Evolutionary conservation across 2,113 vertebrate species (phyloP).

Genomic region (Psettodes erumei): DNA sequence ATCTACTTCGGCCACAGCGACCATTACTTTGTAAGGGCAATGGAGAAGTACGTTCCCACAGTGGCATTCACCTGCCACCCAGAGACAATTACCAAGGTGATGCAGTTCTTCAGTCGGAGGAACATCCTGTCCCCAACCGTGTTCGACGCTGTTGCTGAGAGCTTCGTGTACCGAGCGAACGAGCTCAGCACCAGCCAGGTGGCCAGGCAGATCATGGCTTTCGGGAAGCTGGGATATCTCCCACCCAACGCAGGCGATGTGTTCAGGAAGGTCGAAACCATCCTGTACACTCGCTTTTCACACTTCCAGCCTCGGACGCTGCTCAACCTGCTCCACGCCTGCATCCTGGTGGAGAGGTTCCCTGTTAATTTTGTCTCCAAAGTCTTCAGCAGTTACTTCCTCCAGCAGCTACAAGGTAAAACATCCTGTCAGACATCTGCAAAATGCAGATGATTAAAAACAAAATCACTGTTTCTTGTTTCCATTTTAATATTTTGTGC

Average conservation of each 20-base stretch:
- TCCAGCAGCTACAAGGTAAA: slow-evolving; percentile 90
- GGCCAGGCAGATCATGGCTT: slow-evolving; percentile 83
- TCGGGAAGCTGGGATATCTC: slow-evolving; percentile 90
- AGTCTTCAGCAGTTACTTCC: slow-evolving; percentile 90
- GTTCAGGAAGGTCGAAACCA: slow-evolving; percentile 88
- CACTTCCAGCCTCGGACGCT: slow-evolving; percentile 87
- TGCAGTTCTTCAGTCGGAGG: slow-evolving; percentile 85
- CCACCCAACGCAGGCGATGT: slow-evolving; percentile 86
- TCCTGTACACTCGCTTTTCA: slow-evolving; percentile 77
- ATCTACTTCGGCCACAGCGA: slow-evolving; percentile 87
- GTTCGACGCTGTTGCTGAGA: slow-evolving; percentile 86
- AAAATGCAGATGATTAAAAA: not conserved
- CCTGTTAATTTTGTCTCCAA: slow-evolving; percentile 92
- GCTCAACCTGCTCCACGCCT: slow-evolving; percentile 89
- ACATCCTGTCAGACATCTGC: not conserved
- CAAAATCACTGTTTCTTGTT: not conserved
- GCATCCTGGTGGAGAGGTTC: slow-evolving; percentile 87
- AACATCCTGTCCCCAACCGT: slow-evolving; percentile 85
- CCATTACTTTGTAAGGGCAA: slow-evolving; percentile 82
- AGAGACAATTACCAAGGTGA: slow-evolving; percentile 81
- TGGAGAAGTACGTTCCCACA: slow-evolving; percentile 81
- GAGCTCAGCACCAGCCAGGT: slow-evolving; percentile 86
- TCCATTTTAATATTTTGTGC: fast-evolving
- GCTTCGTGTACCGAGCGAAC: slow-evolving; percentile 86
- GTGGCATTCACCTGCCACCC: slow-evolving; percentile 80